phyloP scores from a whole-genome alignment of 2,113 vertebrate genomes.

The Edolisoma coerulescens region DNA sequence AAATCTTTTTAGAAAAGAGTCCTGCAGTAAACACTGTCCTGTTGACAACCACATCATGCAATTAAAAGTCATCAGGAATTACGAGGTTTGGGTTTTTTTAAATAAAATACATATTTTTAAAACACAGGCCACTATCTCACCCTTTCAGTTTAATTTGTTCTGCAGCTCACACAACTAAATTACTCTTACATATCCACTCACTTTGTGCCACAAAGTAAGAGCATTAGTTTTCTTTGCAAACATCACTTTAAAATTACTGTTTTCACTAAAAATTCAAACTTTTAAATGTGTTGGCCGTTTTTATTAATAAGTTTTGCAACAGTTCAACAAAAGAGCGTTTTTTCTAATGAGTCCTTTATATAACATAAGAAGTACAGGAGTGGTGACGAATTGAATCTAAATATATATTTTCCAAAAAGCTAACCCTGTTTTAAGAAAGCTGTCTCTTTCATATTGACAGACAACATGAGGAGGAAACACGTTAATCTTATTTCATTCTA shows the following conservation, averaged over 20 bases:
- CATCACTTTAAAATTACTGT: background rate
- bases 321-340: background rate
- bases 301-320: background rate
- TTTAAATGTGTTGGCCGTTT: background rate
- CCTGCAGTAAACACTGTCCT: background rate
- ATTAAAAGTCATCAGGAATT: background rate
- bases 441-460: background rate
- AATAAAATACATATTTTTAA: background rate
- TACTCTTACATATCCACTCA: background rate
- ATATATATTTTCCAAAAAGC: background rate
- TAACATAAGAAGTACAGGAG: fast-evolving
- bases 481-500: background rate
- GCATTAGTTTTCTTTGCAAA: background rate
- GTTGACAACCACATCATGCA: background rate
- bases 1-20: background rate
- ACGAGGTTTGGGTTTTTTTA: background rate
- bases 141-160: background rate
- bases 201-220: background rate
- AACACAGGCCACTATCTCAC: background rate
- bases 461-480: background rate
- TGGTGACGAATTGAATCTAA: background rate
- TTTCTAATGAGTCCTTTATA: background rate
- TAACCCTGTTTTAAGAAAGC: background rate
- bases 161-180: background rate
- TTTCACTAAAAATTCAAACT: background rate